phyloP scores from a whole-genome alignment of 1,140 invertebrate species.

The Laodelphax striatellus region DNA sequence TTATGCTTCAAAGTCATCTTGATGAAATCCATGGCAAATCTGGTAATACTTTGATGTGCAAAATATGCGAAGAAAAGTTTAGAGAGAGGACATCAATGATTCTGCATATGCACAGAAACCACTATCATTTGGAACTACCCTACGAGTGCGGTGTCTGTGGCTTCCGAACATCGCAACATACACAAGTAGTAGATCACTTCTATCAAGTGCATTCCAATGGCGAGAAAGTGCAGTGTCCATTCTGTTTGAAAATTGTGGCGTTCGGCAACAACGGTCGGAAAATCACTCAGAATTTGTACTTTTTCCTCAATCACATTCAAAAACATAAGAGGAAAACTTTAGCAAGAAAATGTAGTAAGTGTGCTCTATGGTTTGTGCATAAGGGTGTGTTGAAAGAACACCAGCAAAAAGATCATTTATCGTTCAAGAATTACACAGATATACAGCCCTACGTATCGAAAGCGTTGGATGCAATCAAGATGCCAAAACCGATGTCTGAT shows the following conservation, averaged over 20 bases:
- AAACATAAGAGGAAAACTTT: constrained; percentile 36
- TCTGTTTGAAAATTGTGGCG: constrained; percentile 50
- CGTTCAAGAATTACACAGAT: constrained; percentile 12
- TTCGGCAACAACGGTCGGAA: constrained; percentile 19
- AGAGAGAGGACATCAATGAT: constrained; percentile 34
- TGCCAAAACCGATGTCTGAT: constrained; percentile 6
- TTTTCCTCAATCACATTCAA: constrained; percentile 27
- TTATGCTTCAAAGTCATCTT: constrained; percentile 20
- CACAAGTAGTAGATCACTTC: constrained; percentile 59
- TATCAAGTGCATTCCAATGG: constrained; percentile 47
- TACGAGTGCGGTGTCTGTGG: constrained; percentile 62
- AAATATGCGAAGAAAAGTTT: constrained; percentile 29
- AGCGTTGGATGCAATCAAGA: constrained; percentile 7
- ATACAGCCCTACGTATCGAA: not conserved
- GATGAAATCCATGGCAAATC: constrained; percentile 13
- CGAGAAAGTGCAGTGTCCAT: constrained; percentile 54
- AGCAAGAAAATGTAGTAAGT: constrained; percentile 50
- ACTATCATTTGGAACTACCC: constrained; percentile 63
- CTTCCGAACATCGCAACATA: constrained; percentile 62
- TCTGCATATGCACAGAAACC: constrained; percentile 61
- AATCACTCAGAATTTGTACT: constrained; percentile 16
- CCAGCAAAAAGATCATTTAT: constrained; percentile 27
- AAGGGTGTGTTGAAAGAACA: constrained; percentile 40
- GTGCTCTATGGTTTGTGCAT: constrained; percentile 58
- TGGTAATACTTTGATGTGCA: constrained; percentile 17